These are phyloP conservation scores for Trichosurus vulpecula DNA, from an alignment of 2,797 vertebrate genomes.

Conservation along the genomic window DNA sequence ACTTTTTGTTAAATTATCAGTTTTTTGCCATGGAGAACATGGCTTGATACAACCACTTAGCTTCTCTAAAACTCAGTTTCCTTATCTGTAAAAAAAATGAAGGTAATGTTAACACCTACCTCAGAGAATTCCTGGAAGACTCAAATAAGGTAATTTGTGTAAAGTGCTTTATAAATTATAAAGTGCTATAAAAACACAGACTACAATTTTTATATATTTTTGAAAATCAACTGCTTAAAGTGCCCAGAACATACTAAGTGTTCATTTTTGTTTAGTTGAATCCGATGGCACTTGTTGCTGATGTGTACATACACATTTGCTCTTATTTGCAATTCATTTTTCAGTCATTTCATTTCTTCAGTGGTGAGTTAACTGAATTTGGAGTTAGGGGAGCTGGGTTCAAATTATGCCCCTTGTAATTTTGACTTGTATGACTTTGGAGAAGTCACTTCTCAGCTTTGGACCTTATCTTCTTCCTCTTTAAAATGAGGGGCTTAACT, in stretches of 20 bases:
- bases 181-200: not conserved
- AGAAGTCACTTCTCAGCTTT: not conserved
- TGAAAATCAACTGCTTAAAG: not conserved
- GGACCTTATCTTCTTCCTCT: not conserved
- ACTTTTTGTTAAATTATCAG: not conserved
- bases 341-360: not conserved
- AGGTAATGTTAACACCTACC: not conserved
- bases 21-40: not conserved
- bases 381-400: not conserved
- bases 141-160: not conserved
- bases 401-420: not conserved
- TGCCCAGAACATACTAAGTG: not conserved
- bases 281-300: not conserved
- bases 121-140: not conserved
- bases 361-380: not conserved
- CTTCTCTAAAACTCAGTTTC: not conserved
- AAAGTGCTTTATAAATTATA: not conserved
- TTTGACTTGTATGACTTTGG: not conserved
- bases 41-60: not conserved
- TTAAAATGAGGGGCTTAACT: not conserved
- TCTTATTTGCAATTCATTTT: not conserved
- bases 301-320: not conserved
- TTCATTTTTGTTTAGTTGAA: not conserved
- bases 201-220: not conserved
- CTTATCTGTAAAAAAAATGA: not conserved